A percentile compares a stretch with the other conserved stretches of the same genome.
phyloP scores from a whole-genome alignment of 2,113 vertebrate species.

The Myiopsitta monachus region DNA sequence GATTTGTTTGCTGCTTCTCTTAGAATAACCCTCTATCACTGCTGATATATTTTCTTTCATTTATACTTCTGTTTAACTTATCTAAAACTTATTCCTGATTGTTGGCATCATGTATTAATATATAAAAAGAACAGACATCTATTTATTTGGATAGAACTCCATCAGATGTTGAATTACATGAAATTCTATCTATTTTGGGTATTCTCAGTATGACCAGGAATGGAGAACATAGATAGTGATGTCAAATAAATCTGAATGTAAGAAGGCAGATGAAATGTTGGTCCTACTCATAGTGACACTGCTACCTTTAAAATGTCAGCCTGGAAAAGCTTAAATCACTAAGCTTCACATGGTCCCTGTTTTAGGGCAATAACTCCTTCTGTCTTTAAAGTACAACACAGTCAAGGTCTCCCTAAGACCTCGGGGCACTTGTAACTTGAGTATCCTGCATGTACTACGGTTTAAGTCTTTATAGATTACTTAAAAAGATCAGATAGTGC shows the following conservation, averaged over 20 bases:
- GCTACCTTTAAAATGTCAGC: not conserved
- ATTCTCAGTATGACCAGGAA: not conserved
- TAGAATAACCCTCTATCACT: not conserved
- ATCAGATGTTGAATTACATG: not conserved
- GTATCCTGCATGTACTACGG: conserved; percentile 6
- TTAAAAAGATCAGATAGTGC: conserved; percentile 42
- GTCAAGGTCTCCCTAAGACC: conserved; percentile 20
- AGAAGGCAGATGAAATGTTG: not conserved
- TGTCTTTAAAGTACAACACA: not conserved
- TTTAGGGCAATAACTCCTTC: not conserved
- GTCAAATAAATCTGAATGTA: conserved; percentile 2
- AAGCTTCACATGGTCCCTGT: not conserved
- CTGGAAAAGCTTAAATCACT: conserved; percentile 2
- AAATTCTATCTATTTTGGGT: not conserved
- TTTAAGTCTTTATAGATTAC: conserved; percentile 50
- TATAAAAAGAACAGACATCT: not conserved
- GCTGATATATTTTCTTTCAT: not conserved
- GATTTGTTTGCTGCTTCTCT: not conserved
- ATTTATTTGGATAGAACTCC: not conserved
- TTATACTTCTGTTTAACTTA: not conserved
- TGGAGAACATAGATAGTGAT: not conserved
- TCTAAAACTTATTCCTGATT: not conserved
- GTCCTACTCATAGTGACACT: not conserved
- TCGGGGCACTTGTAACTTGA: conserved; percentile 47
- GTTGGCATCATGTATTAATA: not conserved